A percentile compares a stretch with the other conserved stretches of the same genome.
Evolutionary conservation across 2,113 vertebrate genomes (phyloP).

Genomic region (Mus spicilegus): DNA sequence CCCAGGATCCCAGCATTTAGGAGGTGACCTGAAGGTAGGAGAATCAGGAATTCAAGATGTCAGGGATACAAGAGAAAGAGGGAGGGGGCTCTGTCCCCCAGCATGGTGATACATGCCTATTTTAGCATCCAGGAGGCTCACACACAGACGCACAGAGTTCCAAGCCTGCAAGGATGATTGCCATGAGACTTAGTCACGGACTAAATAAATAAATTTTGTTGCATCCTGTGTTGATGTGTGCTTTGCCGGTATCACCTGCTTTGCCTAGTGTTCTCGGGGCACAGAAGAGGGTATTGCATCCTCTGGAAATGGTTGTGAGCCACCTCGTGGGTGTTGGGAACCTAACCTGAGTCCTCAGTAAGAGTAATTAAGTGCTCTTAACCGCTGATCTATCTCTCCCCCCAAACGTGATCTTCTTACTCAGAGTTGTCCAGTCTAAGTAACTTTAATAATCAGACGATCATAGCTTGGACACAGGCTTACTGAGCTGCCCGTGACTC

Average conservation of each 20-base stretch:
- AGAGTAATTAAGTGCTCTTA: background rate
- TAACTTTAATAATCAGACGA: background rate
- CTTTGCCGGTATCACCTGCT: background rate
- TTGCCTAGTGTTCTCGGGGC: background rate
- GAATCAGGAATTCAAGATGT: background rate
- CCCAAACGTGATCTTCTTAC: background rate
- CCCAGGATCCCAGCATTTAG: background rate
- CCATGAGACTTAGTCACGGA: background rate
- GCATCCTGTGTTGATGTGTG: no score
- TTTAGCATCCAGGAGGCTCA: background rate
- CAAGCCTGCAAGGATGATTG: no score
- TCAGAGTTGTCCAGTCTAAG: background rate
- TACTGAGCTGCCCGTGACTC: background rate
- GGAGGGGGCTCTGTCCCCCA: background rate
- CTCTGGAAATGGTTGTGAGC: background rate
- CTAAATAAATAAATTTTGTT: background rate
- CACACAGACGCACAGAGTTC: background rate
- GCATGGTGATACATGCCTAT: background rate
- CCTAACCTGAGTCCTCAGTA: background rate
- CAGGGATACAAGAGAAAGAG: background rate
- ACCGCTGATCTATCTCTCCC: background rate
- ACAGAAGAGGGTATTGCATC: background rate
- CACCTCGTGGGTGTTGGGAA: background rate
- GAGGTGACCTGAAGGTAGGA: background rate
- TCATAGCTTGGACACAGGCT: background rate